Evolutionary conservation across 1,140 invertebrate genomes (phyloP).

Genomic region (Polyergus mexicanus): DNA sequence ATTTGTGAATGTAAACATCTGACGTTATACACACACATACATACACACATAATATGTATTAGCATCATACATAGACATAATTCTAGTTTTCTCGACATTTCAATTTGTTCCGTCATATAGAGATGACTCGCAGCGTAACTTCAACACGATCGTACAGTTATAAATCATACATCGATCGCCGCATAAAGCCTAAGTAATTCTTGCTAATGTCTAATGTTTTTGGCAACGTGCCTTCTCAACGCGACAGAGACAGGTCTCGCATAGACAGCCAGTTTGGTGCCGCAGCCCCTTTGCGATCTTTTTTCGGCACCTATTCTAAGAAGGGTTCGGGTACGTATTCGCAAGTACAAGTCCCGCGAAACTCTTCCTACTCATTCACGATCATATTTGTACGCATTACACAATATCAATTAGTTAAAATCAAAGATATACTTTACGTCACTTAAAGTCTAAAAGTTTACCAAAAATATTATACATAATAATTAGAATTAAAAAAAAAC

Average conservation of each 20-base stretch:
- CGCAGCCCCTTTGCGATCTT: slow-evolving; percentile 55
- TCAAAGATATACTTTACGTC: background rate
- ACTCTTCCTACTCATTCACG: background rate
- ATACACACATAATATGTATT: background rate
- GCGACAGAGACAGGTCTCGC: slow-evolving; percentile 44
- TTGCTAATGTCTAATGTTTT: slow-evolving; percentile 25
- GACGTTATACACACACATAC: background rate
- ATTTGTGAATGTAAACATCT: background rate
- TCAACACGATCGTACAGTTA: background rate
- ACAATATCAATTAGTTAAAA: background rate
- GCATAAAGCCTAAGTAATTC: slow-evolving; percentile 53
- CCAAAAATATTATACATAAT: background rate
- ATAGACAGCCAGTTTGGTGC: slow-evolving; percentile 68
- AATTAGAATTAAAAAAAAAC: slow-evolving; percentile 1
- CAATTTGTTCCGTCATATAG: no score
- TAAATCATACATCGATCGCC: background rate
- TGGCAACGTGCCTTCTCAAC: slow-evolving; percentile 53
- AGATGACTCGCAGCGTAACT: background rate
- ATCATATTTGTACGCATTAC: background rate
- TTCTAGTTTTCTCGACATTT: background rate
- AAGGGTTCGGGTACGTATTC: slow-evolving; percentile 20
- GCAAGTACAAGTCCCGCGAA: background rate
- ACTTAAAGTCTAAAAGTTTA: background rate
- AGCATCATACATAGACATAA: background rate
- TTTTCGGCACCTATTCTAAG: slow-evolving; percentile 44